Evolutionary conservation across 1,140 invertebrate species (phyloP), one percentile per base, ranked within the genome.

Genomic region (Fopius arisanus): DNA sequence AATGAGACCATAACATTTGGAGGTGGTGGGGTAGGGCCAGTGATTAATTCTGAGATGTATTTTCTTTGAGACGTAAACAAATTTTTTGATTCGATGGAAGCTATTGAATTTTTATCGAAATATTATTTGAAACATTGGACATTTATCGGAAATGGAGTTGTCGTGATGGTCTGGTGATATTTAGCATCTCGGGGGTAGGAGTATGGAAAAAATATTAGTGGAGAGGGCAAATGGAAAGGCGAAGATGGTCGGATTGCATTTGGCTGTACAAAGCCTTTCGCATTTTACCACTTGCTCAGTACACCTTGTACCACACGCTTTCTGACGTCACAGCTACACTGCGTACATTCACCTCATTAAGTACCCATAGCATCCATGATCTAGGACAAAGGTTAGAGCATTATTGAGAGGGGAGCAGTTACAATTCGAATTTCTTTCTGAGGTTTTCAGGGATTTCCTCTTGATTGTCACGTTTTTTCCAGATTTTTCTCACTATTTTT

Each of bases 281-380:
- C 59, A 62, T 59, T 59, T 59, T 26, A 59, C 54, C 54, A 59
- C 54, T 23, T 7, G 54, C 54, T 26, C 54, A 26, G 54, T 67
- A 73, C 73, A 75, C 73, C 73, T 75, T 75, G 69, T 59, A 59
- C 54, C 23, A 59, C 63, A 33, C 67, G 67, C 63, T 75, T 62
- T 41, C 26, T 75, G 73, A 75, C 68, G 73, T 75, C 68, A 75
- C 67, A 70, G 12, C 23, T n/a, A 67, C 43, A 48, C 69, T 75
- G 68, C 73, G 73, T 75, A 75, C 73, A 67, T 75, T 75, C 73
- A 75, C 73, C 73, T 75, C 48, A 75, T 75, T 71, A 71, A 71
- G 68, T 75, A 43, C 72, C 29, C 69, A 37, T 40, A 41, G 63
- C 62, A 37, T 62, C 26, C 66, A 71, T 67, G 67, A 75, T 67